Conservation (phyloP, 2,113 vertebrate genomes). For the Chaetops frenatus region DNA sequence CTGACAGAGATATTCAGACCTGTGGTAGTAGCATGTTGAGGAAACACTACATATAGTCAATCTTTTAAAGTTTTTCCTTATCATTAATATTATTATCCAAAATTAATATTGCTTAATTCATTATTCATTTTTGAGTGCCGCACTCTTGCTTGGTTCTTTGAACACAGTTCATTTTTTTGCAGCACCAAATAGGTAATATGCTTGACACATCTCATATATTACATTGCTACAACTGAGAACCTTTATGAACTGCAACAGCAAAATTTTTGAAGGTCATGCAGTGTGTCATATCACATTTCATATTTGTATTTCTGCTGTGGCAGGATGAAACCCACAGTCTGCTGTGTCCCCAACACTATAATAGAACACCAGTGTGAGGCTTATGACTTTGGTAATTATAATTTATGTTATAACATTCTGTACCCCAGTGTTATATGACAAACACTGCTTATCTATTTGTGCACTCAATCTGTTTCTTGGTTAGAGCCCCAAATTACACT, state of each 20-base stretch:
- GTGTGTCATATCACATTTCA: background rate
- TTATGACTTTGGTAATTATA: background rate
- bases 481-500: background rate
- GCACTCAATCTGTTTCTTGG: background rate
- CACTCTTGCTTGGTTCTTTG: background rate
- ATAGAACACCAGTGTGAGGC: background rate
- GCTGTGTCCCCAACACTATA: background rate
- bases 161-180: background rate
- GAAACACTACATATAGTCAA: background rate
- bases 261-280: background rate
- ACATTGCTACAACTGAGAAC: background rate
- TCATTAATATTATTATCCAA: background rate
- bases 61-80: background rate
- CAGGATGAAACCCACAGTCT: background rate
- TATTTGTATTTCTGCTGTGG: background rate
- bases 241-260: background rate
- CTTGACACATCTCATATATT: background rate
- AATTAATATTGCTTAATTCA: background rate
- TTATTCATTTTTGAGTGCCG: background rate
- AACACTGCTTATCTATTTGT: background rate
- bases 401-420: background rate
- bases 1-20: background rate
- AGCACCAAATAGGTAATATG: background rate
- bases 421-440: background rate
- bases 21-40: background rate